Evolutionary conservation across 2,113 vertebrate genomes (phyloP).

Genomic region (Gavia stellata): DNA sequence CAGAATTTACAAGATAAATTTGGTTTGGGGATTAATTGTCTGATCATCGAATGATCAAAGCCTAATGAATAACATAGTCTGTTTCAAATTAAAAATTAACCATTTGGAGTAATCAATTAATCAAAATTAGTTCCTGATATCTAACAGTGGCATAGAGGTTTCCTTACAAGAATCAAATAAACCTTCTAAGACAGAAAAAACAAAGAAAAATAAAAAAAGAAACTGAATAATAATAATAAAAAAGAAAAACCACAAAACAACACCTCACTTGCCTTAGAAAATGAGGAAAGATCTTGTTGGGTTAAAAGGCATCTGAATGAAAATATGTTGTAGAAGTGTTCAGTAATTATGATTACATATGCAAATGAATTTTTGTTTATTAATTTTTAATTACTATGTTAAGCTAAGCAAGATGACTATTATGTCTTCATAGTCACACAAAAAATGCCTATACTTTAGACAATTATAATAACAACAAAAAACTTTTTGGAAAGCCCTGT

Average conservation of each 20-base stretch:
- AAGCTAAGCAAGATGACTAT: background rate
- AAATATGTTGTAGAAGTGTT: background rate
- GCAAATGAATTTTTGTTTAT: background rate
- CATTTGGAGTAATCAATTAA: background rate
- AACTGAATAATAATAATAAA: background rate
- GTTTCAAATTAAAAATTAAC: background rate
- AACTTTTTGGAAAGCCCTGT: background rate
- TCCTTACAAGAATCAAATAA: background rate
- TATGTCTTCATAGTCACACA: background rate
- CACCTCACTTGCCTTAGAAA: background rate
- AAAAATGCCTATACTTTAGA: background rate
- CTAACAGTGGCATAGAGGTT: background rate
- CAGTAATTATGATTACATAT: background rate
- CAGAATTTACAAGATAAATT: background rate
- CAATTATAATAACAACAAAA: background rate
- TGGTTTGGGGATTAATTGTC: background rate
- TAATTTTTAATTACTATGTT: background rate
- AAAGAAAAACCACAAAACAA: background rate
- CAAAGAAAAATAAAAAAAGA: background rate
- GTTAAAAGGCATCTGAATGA: rapidly evolving
- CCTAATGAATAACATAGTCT: background rate
- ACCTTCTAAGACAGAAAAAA: background rate
- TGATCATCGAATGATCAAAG: background rate
- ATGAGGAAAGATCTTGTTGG: background rate
- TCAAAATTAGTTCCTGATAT: background rate